Conservation (phyloP, 2,888 invertebrate genomes). For the Griposia aprilina region DNA sequence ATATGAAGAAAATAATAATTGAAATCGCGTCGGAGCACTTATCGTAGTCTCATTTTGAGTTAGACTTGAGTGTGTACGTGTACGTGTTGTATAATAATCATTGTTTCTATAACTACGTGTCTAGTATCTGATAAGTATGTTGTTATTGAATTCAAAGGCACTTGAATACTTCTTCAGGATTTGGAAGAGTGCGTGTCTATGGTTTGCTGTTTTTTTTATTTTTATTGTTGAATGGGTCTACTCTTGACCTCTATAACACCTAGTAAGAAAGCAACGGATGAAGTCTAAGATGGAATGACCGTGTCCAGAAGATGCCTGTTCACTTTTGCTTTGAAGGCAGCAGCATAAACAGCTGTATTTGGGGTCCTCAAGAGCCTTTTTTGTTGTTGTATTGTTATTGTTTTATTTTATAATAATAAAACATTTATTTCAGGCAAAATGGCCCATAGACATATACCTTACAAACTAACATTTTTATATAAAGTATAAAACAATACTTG, state of each 20-base stretch:
- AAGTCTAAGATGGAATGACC: too few relatives aligned
- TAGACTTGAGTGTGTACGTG: not conserved
- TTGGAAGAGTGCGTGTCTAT: not conserved
- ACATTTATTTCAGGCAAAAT: too few relatives aligned
- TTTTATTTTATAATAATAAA: not conserved
- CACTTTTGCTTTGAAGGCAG: too few relatives aligned
- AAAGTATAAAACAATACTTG: too few relatives aligned
- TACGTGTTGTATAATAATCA: not conserved
- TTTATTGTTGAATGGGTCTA: too few relatives aligned
- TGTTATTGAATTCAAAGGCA: slow-evolving; percentile 13
- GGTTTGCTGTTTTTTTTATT: not conserved
- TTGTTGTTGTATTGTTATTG: too few relatives aligned
- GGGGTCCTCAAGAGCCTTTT: not conserved
- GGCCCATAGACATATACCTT: too few relatives aligned
- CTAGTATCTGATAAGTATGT: slow-evolving; percentile 8
- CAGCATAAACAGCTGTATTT: not conserved
- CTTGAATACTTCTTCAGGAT: slow-evolving; percentile 1
- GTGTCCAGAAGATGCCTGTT: too few relatives aligned
- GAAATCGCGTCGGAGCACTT: not conserved
- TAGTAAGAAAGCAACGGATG: too few relatives aligned
- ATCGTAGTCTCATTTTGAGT: not conserved
- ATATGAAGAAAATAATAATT: not conserved
- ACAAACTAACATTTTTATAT: too few relatives aligned
- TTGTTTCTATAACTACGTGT: slow-evolving; percentile 6
- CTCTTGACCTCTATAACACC: too few relatives aligned